A percentile compares a stretch with the other conserved stretches of the same genome.
Evolutionary conservation across 2,888 invertebrate species (phyloP).

Genomic region (Leptarthrus brevirostris): DNA sequence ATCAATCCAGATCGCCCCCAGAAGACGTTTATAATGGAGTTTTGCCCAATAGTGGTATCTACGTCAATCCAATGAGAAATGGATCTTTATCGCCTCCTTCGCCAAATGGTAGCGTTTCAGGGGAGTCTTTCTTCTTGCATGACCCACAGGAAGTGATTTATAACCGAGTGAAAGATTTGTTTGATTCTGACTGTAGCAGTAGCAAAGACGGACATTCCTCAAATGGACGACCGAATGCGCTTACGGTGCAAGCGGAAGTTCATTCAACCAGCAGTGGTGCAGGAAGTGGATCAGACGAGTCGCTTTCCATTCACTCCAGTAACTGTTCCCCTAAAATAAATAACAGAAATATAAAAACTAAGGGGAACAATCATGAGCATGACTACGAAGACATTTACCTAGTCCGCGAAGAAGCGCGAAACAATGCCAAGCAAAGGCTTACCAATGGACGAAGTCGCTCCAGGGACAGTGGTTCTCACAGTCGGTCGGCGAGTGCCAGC

Average conservation of each 20-base stretch:
- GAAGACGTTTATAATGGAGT: slow-evolving; percentile 64
- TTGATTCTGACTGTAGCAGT: slow-evolving; percentile 71
- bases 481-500: slow-evolving; percentile 75
- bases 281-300: slow-evolving; percentile 73
- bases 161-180: slow-evolving; percentile 85
- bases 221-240: slow-evolving; percentile 62
- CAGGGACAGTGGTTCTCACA: slow-evolving; percentile 80
- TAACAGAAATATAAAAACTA: slow-evolving; percentile 53
- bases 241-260: slow-evolving; percentile 85
- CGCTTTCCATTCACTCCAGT: slow-evolving; percentile 71
- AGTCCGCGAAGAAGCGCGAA: slow-evolving; percentile 72
- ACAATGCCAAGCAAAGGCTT: slow-evolving; percentile 59
- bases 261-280: slow-evolving; percentile 80
- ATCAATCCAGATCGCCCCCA: slow-evolving; percentile 62
- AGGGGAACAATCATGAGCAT: slow-evolving; percentile 69
- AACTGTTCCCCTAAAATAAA: slow-evolving; percentile 63
- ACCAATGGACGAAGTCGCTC: slow-evolving; percentile 70
- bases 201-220: slow-evolving; percentile 58
- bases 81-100: slow-evolving; percentile 69
- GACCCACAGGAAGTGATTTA: slow-evolving; percentile 83
- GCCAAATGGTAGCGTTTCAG: slow-evolving; percentile 70
- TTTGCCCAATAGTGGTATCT: slow-evolving; percentile 76
- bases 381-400: slow-evolving; percentile 87
- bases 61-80: slow-evolving; percentile 82
- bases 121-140: slow-evolving; percentile 87